Base-by-base conservation (phyloP, 2,113 vertebrate species). In the Pelvicachromis taeniatus region DNA sequence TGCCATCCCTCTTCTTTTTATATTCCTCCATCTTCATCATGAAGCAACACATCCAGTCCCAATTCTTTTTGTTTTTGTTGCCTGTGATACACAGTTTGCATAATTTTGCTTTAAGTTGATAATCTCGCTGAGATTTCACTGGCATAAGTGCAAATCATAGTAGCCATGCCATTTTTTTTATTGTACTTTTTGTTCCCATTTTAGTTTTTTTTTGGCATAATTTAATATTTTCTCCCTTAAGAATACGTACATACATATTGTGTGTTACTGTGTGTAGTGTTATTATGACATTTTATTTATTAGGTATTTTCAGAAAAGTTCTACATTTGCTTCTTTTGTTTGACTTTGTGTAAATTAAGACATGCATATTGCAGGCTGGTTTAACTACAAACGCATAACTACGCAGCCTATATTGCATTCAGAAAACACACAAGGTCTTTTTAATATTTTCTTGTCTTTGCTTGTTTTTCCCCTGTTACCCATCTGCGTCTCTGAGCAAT, bases 61-160 rank as follows among this genome's bases (percentile, higher is more conserved):
- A 4, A 10, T 55, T 50, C 84, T 6, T 42, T 33, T 52, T 4
- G 4, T 16, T 31, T 94, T 90, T 95, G 91, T 91, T 95, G 92
- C 89, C 94, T 94, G 87, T 93, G 93, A 93, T 82, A 91, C 91
- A 94, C 77, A 31, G 54, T 94, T 92, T 77, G 88, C 63, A 75
- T 82, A 35, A 2, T 61, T 84, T 88, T 81, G 2, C 80, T 83
- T 91, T 93, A 82, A 40, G 93, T 92, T 54, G 68, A 91, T 84
- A 73, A 81, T 89, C 89, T 94, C 81, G 94, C 87, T 93, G 94
- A 96, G 96, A 96, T 95, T 96, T 97, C 96, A 95, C 94, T 95
- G 92, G 89, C 80, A 94, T 94, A 86, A 93, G 95, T 92, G 93
- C 94, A 96, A 96, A 96, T 95, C 95, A 85, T 89, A 48, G 83